Evolutionary conservation across 2,888 invertebrate species (phyloP), one percentile per base, ranked within the genome.

Genomic region (Ornithoptera priamus): DNA sequence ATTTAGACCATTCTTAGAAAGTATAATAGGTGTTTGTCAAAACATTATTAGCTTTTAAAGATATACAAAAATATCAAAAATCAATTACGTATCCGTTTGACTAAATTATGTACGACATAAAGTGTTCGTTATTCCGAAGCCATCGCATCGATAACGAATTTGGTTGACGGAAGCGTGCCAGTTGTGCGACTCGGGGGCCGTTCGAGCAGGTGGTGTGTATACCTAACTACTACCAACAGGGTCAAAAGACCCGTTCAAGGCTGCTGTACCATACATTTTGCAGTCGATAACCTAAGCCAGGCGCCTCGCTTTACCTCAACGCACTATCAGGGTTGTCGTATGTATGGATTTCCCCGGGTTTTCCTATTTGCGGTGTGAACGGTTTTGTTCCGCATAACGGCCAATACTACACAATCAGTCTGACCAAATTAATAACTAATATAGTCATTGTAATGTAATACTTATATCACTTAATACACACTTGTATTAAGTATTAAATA

Each of bases 221-320:
- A 81, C 72, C 70, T 68, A 79, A 83, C 80, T 81, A 80, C 84
- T 81, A 39, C 67, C 59, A 81, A 77, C 78, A 81, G 84, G 90
- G 87, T 91, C 90, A 90, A 88, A 87, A 87, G 88, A 90, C 91
- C 77, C 79, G 74, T 76, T 80, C 90, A 90, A 91, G 90, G 91
- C 85, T 85, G 78, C 73, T 78, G 77, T 77, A 69, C 81, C 80
- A 85, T 83, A 86, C 86, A 84, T 86, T 86, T 79, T 84, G 83
- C 84, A 77, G 83, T 83, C 86, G 80, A 82, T 85, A 85, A 85
- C 86, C 85, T 86, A 84, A 77, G 76, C 76, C 76, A 81, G 81
- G 84, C 84, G 82, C 85, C 85, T 83, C 78, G 72, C 74, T 71
- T 53, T 17, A 15, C 74, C 72, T 68, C 62, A 72, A 70, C 61